phyloP scores from a whole-genome alignment of 2,113 vertebrate genomes.

The Prinia subflava region DNA sequence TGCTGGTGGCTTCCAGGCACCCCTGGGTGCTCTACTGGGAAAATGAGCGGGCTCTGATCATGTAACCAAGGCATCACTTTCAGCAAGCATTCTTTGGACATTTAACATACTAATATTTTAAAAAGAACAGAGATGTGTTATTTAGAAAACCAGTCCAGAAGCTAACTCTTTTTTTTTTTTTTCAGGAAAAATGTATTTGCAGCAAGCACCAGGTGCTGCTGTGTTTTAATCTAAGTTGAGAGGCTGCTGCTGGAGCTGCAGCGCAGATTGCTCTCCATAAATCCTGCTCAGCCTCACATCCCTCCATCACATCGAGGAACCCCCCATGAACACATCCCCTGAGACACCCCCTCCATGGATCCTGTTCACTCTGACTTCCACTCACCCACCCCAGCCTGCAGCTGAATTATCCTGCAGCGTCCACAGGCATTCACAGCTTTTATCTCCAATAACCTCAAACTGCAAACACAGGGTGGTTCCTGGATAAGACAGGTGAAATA shows the following conservation, averaged over 20 bases:
- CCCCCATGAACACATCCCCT: background rate
- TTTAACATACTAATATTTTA: background rate
- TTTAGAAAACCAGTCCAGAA: background rate
- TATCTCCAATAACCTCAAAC: background rate
- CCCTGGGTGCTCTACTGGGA: background rate
- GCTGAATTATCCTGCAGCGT: background rate
- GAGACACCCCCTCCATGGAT: background rate
- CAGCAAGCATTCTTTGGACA: background rate
- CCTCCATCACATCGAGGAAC: background rate
- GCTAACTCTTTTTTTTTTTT: background rate
- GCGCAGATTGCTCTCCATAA: conserved; percentile 7
- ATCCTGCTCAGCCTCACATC: conserved; percentile 14
- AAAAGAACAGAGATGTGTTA: background rate
- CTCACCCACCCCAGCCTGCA: background rate
- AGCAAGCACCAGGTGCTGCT: background rate
- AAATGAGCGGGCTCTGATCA: background rate
- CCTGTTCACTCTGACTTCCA: background rate
- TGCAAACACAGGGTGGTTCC: background rate
- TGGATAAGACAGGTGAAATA: background rate
- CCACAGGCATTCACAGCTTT: background rate
- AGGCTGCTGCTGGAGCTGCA: background rate
- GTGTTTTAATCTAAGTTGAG: conserved; percentile 35
- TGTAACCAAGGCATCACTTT: background rate
- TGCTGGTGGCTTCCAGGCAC: background rate
- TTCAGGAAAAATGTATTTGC: background rate